Evolutionary conservation across 2,888 invertebrate species (phyloP).

Genomic region (Melanargia galathea): DNA sequence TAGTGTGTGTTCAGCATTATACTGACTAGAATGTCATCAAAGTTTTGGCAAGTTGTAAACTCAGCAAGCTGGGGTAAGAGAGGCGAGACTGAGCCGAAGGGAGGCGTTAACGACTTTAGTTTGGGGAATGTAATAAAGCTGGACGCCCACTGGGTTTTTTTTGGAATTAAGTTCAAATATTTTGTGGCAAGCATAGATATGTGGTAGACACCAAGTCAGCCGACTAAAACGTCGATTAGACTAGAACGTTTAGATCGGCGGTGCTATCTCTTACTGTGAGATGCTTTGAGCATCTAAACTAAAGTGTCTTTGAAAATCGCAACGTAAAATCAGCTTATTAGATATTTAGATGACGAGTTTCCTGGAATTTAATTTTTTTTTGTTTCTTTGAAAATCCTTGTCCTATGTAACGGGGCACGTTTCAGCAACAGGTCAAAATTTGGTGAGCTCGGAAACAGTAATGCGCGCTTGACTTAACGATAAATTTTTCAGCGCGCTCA

Average conservation of each 20-base stretch:
- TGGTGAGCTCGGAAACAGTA: not conserved
- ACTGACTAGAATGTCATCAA: not conserved
- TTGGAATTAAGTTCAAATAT: not conserved
- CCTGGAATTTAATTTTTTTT: no score
- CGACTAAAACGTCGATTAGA: no score
- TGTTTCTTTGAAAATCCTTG: not conserved
- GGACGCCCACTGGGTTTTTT: not conserved
- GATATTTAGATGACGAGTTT: no score
- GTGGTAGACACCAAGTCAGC: no score
- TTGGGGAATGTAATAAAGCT: not conserved
- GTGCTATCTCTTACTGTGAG: no score
- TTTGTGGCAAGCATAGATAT: no score
- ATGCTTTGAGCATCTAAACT: no score
- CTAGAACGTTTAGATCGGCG: no score
- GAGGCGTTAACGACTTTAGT: constrained; percentile 12
- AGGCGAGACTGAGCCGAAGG: not conserved
- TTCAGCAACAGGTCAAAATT: no score
- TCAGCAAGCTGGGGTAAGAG: constrained; percentile 4
- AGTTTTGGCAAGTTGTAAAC: constrained; percentile 7
- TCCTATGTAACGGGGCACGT: not conserved
- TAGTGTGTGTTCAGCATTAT: not conserved
- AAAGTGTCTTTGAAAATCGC: no score
- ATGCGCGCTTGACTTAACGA: not conserved
- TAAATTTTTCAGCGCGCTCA: constrained; percentile 1
- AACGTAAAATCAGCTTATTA: no score